Percentiles rank a stretch among this genome's conserved stretches.
These are phyloP conservation scores for Trigoniulus corallinus DNA, from an alignment of 1,140 invertebrate genomes.

Conservation along the genomic window DNA sequence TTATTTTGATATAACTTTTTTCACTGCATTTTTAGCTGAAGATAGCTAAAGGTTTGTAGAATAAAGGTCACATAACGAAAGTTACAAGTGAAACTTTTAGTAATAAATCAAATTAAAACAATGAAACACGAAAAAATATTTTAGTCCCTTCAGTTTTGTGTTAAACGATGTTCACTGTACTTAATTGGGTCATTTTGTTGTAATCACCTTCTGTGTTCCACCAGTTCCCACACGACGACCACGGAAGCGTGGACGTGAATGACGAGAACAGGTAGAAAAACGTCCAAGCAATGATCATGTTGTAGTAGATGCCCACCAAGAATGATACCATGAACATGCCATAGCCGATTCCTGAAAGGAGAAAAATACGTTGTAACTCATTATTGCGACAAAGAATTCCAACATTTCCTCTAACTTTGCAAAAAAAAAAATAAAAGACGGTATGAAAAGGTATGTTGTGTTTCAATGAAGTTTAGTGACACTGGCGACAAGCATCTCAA, in stretches of 20 bases:
- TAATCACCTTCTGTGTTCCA: conserved; percentile 28
- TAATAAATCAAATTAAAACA: too few species aligned
- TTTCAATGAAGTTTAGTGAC: too few species aligned
- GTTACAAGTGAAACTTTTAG: too few species aligned
- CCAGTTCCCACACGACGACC: conserved; percentile 28
- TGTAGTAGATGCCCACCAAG: conserved; percentile 37
- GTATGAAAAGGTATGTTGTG: too few species aligned
- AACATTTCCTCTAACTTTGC: not conserved
- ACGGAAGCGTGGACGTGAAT: conserved; percentile 26
- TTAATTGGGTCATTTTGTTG: not conserved
- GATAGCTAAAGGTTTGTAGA: too few species aligned
- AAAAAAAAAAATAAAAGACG: conserved; percentile 28
- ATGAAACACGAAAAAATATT: too few species aligned
- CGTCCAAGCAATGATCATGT: conserved; percentile 39
- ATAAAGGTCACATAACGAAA: too few species aligned
- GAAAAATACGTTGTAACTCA: conserved; percentile 5
- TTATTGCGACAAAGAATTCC: not conserved
- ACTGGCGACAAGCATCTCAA: too few species aligned
- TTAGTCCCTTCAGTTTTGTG: not conserved
- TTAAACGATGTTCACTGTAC: not conserved
- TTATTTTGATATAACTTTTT: too few species aligned
- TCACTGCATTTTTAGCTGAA: too few species aligned
- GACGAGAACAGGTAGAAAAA: conserved; percentile 31
- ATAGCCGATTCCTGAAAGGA: conserved; percentile 19
- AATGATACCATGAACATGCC: conserved; percentile 21